phyloP scores from a whole-genome alignment of 2,113 vertebrate species.

The Solenodon paradoxus region DNA sequence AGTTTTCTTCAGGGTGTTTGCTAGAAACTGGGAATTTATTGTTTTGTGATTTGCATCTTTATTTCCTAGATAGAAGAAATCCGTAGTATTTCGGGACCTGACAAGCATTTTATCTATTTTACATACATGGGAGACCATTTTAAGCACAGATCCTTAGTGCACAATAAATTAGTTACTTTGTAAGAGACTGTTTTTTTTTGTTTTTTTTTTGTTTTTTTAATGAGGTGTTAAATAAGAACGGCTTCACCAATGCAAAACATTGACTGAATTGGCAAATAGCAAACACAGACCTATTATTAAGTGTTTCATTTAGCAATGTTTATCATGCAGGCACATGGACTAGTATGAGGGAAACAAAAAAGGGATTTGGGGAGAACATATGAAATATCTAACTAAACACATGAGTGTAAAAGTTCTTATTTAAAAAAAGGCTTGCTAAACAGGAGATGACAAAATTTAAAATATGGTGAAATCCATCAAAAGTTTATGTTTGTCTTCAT shows the following conservation, averaged over 20 bases:
- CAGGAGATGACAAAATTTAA: conserved; percentile 17
- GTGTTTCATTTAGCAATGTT: conserved; percentile 60
- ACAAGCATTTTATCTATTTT: conserved; percentile 50
- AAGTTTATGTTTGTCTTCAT: conserved; percentile 9
- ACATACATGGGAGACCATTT: conserved; percentile 64
- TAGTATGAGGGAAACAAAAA: neutral
- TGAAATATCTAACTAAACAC: conserved; percentile 52
- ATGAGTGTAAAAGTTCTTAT: conserved; percentile 34
- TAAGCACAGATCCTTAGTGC: conserved; percentile 63
- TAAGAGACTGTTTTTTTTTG: conserved; percentile 69
- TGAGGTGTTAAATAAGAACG: conserved; percentile 72
- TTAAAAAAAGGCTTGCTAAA: neutral
- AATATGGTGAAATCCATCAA: neutral
- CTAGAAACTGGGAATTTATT: conserved; percentile 78
- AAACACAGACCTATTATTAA: conserved; percentile 59
- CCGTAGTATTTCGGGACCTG: conserved; percentile 54
- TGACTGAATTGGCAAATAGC: neutral
- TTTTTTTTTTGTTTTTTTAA: conserved; percentile 77
- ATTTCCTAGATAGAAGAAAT: conserved; percentile 67
- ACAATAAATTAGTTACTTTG: conserved; percentile 69
- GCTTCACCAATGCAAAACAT: conserved; percentile 25
- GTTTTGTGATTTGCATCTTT: conserved; percentile 81
- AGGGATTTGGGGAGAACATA: conserved; percentile 7
- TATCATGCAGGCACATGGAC: neutral
- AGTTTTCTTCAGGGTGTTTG: conserved; percentile 78